These are phyloP conservation scores for Pteruthius melanotis DNA, from an alignment of 2,113 vertebrate genomes.

Conservation along the genomic window DNA sequence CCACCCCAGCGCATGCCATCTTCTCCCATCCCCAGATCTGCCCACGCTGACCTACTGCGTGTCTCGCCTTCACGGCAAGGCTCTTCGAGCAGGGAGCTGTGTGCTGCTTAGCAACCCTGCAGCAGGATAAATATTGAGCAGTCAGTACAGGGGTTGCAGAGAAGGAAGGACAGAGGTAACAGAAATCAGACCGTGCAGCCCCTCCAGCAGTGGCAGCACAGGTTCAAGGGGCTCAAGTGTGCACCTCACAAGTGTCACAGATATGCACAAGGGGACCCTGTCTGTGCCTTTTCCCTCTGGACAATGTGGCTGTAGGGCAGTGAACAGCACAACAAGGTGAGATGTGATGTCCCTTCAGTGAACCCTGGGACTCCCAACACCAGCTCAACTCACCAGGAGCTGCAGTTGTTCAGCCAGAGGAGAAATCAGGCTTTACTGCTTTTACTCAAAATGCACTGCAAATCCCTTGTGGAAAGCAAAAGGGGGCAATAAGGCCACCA, in stretches of 20 bases:
- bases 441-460: background rate
- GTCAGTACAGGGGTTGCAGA: background rate
- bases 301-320: background rate
- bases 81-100: background rate
- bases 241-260: fast-evolving
- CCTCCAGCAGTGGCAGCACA: background rate
- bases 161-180: background rate
- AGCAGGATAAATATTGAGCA: background rate
- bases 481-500: background rate
- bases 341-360: background rate
- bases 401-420: background rate
- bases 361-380: background rate
- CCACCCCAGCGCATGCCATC: background rate
- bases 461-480: background rate
- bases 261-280: background rate
- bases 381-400: background rate
- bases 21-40: background rate
- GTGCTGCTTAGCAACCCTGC: background rate
- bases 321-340: background rate
- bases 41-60: background rate
- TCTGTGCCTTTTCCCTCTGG: fast-evolving
- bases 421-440: background rate
- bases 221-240: background rate
- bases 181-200: background rate
- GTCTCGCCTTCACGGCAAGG: fast-evolving